These are phyloP conservation scores for Heptranchias perlo DNA, from an alignment of 2,113 vertebrate genomes.

Conservation along the genomic window DNA sequence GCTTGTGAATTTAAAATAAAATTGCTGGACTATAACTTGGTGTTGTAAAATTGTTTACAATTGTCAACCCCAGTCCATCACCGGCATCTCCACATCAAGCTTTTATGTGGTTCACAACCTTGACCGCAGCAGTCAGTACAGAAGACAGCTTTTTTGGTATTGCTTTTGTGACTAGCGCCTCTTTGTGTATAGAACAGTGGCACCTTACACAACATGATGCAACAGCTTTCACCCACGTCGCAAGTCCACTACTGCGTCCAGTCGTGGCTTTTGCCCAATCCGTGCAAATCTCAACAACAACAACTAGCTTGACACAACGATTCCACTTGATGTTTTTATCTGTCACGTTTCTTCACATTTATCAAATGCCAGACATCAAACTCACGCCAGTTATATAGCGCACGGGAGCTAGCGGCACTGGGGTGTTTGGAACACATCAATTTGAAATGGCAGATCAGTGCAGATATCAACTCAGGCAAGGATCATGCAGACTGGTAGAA, in stretches of 20 bases:
- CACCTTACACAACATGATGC: background rate
- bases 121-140: background rate
- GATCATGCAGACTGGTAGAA: background rate
- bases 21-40: too few species aligned
- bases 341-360: background rate
- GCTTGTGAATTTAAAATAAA: too few species aligned
- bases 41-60: too few species aligned
- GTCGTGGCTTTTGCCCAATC: background rate
- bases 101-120: background rate
- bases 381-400: background rate
- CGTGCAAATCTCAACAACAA: background rate
- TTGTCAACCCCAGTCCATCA: too few species aligned
- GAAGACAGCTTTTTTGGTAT: background rate
- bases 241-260: background rate
- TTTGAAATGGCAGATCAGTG: background rate
- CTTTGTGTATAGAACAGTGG: background rate
- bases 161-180: background rate
- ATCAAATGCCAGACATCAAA: background rate
- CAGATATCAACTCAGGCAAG: background rate
- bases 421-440: background rate
- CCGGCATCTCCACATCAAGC: too few species aligned
- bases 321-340: background rate
- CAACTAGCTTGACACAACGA: background rate
- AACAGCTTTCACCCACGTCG: background rate
- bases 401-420: background rate